Evolutionary conservation across 2,113 vertebrate genomes (phyloP), one percentile per base, ranked within the genome.

Genomic region (Prunella himalayana): DNA sequence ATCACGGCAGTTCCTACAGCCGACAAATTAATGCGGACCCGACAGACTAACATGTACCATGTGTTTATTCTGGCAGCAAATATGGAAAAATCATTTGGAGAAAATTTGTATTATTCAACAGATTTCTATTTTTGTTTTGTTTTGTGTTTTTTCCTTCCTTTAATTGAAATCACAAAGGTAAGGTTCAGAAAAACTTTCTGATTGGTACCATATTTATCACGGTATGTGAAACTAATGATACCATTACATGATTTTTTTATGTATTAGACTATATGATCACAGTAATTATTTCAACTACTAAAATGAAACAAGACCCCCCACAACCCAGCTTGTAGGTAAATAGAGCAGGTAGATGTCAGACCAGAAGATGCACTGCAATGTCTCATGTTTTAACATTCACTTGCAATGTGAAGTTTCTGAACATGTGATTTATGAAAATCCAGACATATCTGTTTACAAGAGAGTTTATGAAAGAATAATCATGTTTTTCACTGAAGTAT

Each of bases 11-110:
- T 91, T 98, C 97, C 97, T 97, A 96, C 95, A 98, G 96, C 97
- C 97, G 98, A 98, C 49, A 94, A 97, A 97, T 94, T 97, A 95
- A 97, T 95, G 94, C 49, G 59, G 94, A 90, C 92, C 89, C 31
- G 39, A 95, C 97, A 97, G 96, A 96, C 97, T 98, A 98, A 98
- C 97, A 76, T 75, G 41, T 88, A 97, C 97, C 98, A 98, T 98
- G 97, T 98, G 98, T 98, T 98, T 97, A 85, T 87, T 98, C 97
- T 98, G 98, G 98, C 98, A 98, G 90, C 73, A 97, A 95, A 98
- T 88, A 92, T 97, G 98, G 98, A 98, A 98, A 98, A 98, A 98
- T 98, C 90, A 97, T 98, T 98, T 98, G 90, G 91, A 97, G 80
- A 96, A 97, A 97, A 97, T 94, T 83, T 92, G 86, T 96, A 96